Evolutionary conservation across 2,113 vertebrate genomes (phyloP), one percentile per base, ranked within the genome.

Genomic region (Entomyzon cyanotis): DNA sequence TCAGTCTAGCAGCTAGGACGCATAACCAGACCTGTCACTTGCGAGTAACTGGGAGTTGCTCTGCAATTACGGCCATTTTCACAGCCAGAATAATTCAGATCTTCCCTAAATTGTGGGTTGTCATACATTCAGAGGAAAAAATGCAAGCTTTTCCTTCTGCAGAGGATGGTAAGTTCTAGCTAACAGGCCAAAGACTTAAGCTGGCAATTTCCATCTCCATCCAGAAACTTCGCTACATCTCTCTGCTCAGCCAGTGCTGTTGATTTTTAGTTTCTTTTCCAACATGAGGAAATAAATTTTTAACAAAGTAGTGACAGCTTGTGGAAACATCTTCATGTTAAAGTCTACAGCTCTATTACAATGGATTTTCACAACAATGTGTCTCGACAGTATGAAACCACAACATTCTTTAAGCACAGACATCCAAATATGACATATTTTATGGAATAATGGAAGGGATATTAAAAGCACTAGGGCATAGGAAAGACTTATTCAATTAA

Each of bases 1-100:
- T 86, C 65, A 87, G 65, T 83, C 78, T 84, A 71, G 69, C 76
- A 94, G 71, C 62, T 80, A 90, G 59, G 20, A 94, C 62, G 77
- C 88, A 91, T 68, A 93, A 94, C 65, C 93, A 96, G 78, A 95
- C 60, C 82, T 89, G 74, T 82, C 94, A 94, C 68, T 71, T 90
- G 89, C 65, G 90, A 68, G 52, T 84, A 87, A 80, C 35, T 82
- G 56, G 73, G 62, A 93, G 86, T 20, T 64, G 65, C 65, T 87
- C 59, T 88, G 58, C 87, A 94, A 93, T 89, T 93, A 82, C 6
- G 39, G 63, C 50, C 81, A 85, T 78, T 94, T 89, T 75, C 50
- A 82, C 67, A 93, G 84, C 4, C 84, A 85, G 82, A 87, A 52
- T 80, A 95, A 85, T 41, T 73, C 49, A 83, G 47, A 76, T 83